Conservation (phyloP, 2,113 vertebrate genomes). For the Sinocyclocheilus rhinocerous region DNA sequence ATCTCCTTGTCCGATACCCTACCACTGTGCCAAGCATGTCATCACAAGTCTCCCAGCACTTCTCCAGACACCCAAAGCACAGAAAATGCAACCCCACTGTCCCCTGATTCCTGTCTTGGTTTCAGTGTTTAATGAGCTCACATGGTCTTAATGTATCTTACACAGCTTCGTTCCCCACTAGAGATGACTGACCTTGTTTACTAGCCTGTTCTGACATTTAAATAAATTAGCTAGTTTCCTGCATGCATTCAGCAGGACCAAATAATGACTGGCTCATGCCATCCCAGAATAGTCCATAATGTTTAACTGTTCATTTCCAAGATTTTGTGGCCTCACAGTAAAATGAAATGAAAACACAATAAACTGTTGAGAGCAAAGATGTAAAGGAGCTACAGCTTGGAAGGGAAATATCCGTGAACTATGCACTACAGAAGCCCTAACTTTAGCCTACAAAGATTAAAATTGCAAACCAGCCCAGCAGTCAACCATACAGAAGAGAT, state of each 20-base stretch:
- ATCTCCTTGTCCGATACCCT: slow-evolving; percentile 1
- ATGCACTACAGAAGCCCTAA: slow-evolving; percentile 24
- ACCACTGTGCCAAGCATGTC: neutral
- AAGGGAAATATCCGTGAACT: slow-evolving; percentile 17
- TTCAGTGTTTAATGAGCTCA: neutral
- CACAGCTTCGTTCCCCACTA: neutral
- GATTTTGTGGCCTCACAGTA: slow-evolving; percentile 63
- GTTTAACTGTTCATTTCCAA: slow-evolving; percentile 50
- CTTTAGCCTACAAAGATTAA: slow-evolving; percentile 56
- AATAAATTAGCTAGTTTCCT: neutral
- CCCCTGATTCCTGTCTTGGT: neutral
- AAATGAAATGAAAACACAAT: slow-evolving; percentile 62
- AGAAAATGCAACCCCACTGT: neutral
- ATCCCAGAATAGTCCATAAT: neutral
- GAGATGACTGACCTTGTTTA: neutral
- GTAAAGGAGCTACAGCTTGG: slow-evolving; percentile 8
- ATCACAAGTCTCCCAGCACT: slow-evolving; percentile 19
- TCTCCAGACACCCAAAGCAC: neutral
- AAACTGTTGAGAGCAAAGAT: slow-evolving; percentile 52
- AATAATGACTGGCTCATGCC: neutral
- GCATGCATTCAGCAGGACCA: neutral
- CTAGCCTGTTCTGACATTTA: neutral
- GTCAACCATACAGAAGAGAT: neutral
- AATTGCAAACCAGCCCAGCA: slow-evolving; percentile 33
- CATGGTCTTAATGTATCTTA: neutral